Percentiles rank a stretch among this genome's conserved stretches.
Conservation (phyloP, 1,140 invertebrate genomes). For the Drosophila bipectinata region DNA sequence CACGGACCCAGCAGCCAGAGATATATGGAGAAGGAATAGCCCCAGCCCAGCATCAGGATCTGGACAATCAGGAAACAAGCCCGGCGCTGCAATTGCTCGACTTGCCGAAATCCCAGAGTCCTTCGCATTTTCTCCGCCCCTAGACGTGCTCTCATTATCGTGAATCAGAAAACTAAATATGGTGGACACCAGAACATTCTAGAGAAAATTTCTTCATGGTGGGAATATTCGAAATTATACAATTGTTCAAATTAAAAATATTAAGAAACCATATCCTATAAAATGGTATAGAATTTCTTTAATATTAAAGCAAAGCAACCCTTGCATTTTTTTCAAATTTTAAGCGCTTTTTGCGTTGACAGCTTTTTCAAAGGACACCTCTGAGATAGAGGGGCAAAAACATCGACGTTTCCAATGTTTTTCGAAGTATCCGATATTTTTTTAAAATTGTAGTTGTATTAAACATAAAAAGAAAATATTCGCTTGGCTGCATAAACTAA, state of each 20-base stretch:
- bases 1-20: constrained; percentile 4
- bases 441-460: too few relatives aligned
- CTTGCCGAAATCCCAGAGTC: constrained; percentile 45
- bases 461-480: too few relatives aligned
- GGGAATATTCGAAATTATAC: not conserved
- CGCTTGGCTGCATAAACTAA: too few relatives aligned
- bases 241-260: not conserved
- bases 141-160: constrained; percentile 56
- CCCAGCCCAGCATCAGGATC: not conserved
- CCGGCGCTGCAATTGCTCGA: constrained; percentile 58
- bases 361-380: too few relatives aligned
- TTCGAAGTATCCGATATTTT: too few relatives aligned
- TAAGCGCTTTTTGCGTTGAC: too few relatives aligned
- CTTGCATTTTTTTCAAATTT: too few relatives aligned
- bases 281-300: too few relatives aligned
- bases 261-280: not conserved
- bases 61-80: constrained; percentile 55
- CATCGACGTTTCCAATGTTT: too few relatives aligned
- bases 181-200: not conserved
- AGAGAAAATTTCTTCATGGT: not conserved
- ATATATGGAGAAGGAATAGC: constrained; percentile 8
- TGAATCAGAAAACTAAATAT: constrained; percentile 67
- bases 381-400: too few relatives aligned
- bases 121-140: constrained; percentile 9
- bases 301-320: too few relatives aligned